These are phyloP conservation scores for Pyrocoelia pectoralis DNA, from an alignment of 2,888 invertebrate species.

Conservation along the genomic window DNA sequence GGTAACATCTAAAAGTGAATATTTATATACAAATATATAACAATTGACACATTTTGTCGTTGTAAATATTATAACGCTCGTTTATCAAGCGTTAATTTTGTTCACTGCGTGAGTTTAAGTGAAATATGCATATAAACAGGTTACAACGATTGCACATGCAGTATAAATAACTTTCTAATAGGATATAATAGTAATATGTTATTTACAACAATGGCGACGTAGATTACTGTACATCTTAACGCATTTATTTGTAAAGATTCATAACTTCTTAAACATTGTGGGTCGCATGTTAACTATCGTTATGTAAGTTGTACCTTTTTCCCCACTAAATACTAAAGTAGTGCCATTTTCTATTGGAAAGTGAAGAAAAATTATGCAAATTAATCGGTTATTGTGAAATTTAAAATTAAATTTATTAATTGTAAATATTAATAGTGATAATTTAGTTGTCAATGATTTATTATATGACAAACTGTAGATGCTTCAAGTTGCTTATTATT, in stretches of 20 bases:
- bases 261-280: constrained; percentile 8
- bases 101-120: constrained; percentile 35
- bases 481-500: neutral
- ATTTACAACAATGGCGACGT: constrained; percentile 33
- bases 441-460: constrained; percentile 10
- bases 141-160: constrained; percentile 35
- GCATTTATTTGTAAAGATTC: constrained; percentile 8
- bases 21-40: constrained; percentile 9
- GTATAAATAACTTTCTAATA: constrained; percentile 38
- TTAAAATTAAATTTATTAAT: constrained; percentile 6
- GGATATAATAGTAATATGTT: constrained; percentile 37
- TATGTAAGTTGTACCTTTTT: constrained; percentile 4
- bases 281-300: constrained; percentile 4
- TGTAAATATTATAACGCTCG: constrained; percentile 23
- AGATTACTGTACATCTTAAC: constrained; percentile 25
- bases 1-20: constrained; percentile 3
- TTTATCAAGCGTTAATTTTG: constrained; percentile 37
- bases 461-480: neutral
- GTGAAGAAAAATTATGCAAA: constrained; percentile 17
- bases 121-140: constrained; percentile 38
- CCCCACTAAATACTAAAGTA: neutral
- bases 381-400: constrained; percentile 9
- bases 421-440: constrained; percentile 4
- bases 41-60: constrained; percentile 23
- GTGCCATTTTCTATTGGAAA: constrained; percentile 7